Evolutionary conservation across 2,888 invertebrate species (phyloP).

Genomic region (Iphiclides podalirius): DNA sequence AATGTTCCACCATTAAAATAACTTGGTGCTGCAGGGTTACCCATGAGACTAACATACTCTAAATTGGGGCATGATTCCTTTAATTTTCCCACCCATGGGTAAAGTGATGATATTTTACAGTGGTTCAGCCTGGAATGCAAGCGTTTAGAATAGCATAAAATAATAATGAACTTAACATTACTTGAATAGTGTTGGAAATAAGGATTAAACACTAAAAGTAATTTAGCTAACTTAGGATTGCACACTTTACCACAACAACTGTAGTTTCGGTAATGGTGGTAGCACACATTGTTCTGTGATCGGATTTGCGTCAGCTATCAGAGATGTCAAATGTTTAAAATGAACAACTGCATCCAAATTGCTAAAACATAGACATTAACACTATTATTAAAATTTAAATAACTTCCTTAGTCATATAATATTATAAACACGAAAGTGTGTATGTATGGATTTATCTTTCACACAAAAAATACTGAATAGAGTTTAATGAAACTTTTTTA

Average conservation of each 20-base stretch:
- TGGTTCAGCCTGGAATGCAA: slow-evolving; percentile 80
- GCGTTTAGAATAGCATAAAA: too few relatives aligned
- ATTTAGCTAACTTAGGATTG: too few relatives aligned
- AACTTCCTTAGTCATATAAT: too few relatives aligned
- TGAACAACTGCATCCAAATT: slow-evolving; percentile 86
- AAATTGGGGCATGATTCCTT: slow-evolving; percentile 86
- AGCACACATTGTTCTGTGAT: slow-evolving; percentile 85
- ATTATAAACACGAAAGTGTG: too few relatives aligned
- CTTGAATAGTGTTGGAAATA: too few relatives aligned
- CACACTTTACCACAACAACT: slow-evolving; percentile 84
- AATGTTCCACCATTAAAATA: slow-evolving; percentile 87
- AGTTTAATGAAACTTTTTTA: too few relatives aligned
- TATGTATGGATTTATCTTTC: too few relatives aligned
- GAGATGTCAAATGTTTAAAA: slow-evolving; percentile 86
- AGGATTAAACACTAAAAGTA: too few relatives aligned
- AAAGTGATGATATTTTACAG: slow-evolving; percentile 82
- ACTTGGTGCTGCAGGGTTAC: slow-evolving; percentile 90
- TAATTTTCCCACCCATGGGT: slow-evolving; percentile 86
- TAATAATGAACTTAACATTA: too few relatives aligned
- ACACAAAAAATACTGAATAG: too few relatives aligned
- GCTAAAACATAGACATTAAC: slow-evolving; percentile 78
- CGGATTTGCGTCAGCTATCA: slow-evolving; percentile 90
- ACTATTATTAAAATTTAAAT: too few relatives aligned
- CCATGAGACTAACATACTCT: slow-evolving; percentile 89
- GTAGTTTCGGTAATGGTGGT: slow-evolving; percentile 85